These are phyloP conservation scores for Pseudochirops corinnae DNA, from an alignment of 2,797 vertebrate genomes.

Conservation along the genomic window DNA sequence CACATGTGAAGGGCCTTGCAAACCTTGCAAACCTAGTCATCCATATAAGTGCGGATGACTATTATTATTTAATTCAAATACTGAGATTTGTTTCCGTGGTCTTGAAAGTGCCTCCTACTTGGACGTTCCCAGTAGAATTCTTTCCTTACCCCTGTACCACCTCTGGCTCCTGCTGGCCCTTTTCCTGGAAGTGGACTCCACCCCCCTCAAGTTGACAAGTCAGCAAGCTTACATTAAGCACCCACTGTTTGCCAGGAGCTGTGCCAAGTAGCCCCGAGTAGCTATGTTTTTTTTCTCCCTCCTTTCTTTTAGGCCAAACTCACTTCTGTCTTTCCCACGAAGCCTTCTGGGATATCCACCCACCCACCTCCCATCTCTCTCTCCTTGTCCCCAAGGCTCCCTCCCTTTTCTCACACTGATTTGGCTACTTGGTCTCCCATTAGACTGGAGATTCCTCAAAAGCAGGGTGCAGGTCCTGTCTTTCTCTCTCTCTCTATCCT, in stretches of 20 bases:
- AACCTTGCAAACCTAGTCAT: neutral
- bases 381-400: neutral
- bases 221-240: neutral
- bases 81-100: neutral
- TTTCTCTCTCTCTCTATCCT: neutral
- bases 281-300: neutral
- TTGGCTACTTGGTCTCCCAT: neutral
- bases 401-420: neutral
- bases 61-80: neutral
- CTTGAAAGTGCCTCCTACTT: neutral
- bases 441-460: neutral
- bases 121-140: neutral
- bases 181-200: neutral
- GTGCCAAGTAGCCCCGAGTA: neutral
- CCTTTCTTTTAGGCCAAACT: neutral
- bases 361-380: neutral
- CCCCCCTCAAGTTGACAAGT: neutral
- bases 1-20: neutral
- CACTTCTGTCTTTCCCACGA: neutral
- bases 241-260: neutral
- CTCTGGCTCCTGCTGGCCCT: neutral
- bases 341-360: neutral
- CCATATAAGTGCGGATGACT: neutral
- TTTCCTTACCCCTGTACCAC: neutral
- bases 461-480: neutral